Evolutionary conservation across 1,140 invertebrate species (phyloP).

Genomic region (Linepithema humile): DNA sequence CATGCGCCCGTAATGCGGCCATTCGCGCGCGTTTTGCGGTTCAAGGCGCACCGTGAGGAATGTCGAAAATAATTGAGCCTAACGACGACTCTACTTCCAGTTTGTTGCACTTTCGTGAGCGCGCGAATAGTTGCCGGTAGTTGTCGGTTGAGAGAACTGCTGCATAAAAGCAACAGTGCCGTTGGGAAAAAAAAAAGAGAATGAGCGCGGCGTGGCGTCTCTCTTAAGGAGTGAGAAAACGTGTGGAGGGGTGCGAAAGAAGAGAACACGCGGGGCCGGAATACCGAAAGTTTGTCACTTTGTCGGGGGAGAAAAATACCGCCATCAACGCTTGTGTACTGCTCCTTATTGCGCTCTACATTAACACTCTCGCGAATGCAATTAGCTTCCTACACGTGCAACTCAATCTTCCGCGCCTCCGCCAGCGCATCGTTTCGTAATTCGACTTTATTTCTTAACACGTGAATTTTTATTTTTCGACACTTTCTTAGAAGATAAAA

Average conservation of each 20-base stretch:
- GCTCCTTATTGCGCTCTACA: constrained; percentile 48
- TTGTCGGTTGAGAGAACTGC: constrained; percentile 31
- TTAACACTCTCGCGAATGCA: constrained; percentile 43
- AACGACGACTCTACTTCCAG: constrained; percentile 47
- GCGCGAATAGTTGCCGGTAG: constrained; percentile 18
- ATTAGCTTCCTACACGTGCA: constrained; percentile 20
- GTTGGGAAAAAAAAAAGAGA: not conserved
- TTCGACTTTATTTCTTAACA: constrained; percentile 29
- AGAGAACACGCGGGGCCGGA: constrained; percentile 26
- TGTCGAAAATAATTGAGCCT: constrained; percentile 69
- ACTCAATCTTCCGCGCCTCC: constrained; percentile 1
- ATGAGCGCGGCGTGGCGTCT: not conserved
- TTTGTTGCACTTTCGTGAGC: constrained; percentile 55
- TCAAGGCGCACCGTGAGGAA: constrained; percentile 45
- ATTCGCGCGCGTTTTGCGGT: constrained; percentile 52
- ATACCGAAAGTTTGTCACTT: constrained; percentile 66
- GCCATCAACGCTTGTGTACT: constrained; percentile 28
- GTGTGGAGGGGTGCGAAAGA: constrained; percentile 17
- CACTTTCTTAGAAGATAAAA: not conserved
- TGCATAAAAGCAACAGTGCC: constrained; percentile 54
- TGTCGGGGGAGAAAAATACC: constrained; percentile 51
- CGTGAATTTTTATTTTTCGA: not conserved
- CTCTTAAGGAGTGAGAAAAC: constrained; percentile 2
- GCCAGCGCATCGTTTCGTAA: not conserved
- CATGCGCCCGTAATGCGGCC: too few relatives aligned